Conservation (phyloP, 1,140 invertebrate genomes). For the Zaprionus vittiger region DNA sequence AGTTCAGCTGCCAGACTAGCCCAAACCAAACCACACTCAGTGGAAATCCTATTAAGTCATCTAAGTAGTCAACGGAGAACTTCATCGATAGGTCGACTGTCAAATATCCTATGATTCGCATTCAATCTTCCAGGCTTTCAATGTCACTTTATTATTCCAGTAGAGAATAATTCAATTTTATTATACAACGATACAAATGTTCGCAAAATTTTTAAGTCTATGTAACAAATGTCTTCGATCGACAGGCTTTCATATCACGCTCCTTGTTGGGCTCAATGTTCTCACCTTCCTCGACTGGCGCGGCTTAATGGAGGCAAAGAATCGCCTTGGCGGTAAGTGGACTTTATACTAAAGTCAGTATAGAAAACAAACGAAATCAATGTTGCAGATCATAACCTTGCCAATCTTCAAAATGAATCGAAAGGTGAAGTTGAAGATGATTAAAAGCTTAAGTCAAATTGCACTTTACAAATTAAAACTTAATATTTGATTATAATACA, state of each 20-base stretch:
- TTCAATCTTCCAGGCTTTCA: background rate
- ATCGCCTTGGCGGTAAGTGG: background rate
- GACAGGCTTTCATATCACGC: background rate
- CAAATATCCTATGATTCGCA: background rate
- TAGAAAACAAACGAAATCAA: background rate
- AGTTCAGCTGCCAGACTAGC: slow-evolving; percentile 22
- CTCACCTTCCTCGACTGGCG: slow-evolving; percentile 6
- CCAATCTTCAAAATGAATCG: background rate
- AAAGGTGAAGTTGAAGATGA: background rate
- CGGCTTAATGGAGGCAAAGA: background rate
- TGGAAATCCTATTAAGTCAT: slow-evolving; percentile 64
- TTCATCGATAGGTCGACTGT: background rate
- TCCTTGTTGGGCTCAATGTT: slow-evolving; percentile 16
- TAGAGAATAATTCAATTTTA: background rate
- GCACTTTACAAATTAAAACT: too few species aligned
- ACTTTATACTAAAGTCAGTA: background rate
- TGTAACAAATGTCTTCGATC: slow-evolving; percentile 22
- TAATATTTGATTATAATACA: too few species aligned
- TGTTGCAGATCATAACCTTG: background rate
- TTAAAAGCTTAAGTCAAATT: background rate
- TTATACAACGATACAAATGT: slow-evolving; percentile 8
- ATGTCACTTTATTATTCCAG: background rate
- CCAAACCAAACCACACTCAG: slow-evolving; percentile 16
- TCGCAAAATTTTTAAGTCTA: slow-evolving; percentile 1
- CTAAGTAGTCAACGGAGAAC: slow-evolving; percentile 28